Evolutionary conservation across 2,888 invertebrate genomes (phyloP).

Genomic region (Phaonia tiefii): DNA sequence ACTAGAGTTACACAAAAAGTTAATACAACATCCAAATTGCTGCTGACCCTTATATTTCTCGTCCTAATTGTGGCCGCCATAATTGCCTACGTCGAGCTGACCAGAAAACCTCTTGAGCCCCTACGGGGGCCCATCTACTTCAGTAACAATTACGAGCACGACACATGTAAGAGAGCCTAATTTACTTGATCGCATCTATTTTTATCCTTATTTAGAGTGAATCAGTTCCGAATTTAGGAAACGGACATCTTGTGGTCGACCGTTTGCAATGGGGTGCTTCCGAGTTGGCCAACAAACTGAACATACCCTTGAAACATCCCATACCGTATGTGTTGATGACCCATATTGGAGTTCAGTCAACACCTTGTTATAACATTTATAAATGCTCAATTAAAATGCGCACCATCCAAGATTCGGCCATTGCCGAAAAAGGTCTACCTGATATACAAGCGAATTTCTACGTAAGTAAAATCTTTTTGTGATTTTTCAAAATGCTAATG

Average conservation of each 20-base stretch:
- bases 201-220: slow-evolving; percentile 69
- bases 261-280: slow-evolving; percentile 79
- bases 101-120: slow-evolving; percentile 61
- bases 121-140: slow-evolving; percentile 73
- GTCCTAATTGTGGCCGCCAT: slow-evolving; percentile 73
- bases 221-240: slow-evolving; percentile 80
- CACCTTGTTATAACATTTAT: slow-evolving; percentile 78
- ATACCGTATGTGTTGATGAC: slow-evolving; percentile 81
- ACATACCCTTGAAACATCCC: slow-evolving; percentile 76
- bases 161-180: slow-evolving; percentile 76
- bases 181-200: background rate
- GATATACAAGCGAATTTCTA: slow-evolving; percentile 81
- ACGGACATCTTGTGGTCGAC: slow-evolving; percentile 79
- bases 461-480: slow-evolving; percentile 71
- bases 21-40: slow-evolving; percentile 73
- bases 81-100: slow-evolving; percentile 75
- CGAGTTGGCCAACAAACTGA: slow-evolving; percentile 71
- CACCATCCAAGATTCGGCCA: slow-evolving; percentile 81
- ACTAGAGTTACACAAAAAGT: slow-evolving; percentile 70
- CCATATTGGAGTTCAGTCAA: slow-evolving; percentile 81
- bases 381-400: slow-evolving; percentile 81
- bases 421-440: slow-evolving; percentile 78
- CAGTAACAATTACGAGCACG: slow-evolving; percentile 78
- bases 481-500: slow-evolving; percentile 2
- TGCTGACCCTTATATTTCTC: slow-evolving; percentile 72